Conservation (phyloP, 2,888 invertebrate species). For the Oasisia sp. region DNA sequence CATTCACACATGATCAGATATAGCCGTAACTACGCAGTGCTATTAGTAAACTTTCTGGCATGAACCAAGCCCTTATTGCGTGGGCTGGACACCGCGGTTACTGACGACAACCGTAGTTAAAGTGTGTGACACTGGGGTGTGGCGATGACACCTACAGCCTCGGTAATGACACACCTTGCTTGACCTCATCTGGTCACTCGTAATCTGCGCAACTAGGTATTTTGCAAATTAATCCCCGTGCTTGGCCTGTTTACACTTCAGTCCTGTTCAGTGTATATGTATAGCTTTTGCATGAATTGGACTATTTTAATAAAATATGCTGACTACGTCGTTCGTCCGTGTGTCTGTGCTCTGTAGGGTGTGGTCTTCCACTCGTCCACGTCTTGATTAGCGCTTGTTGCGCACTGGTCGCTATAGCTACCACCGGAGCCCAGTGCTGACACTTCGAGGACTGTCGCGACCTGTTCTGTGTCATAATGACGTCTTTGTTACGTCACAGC, state of each 20-base stretch:
- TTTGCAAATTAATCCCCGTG: neutral
- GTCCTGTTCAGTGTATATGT: neutral
- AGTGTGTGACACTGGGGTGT: neutral
- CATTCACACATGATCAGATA: neutral
- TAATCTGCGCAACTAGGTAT: neutral
- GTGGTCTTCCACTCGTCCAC: neutral
- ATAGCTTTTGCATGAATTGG: neutral
- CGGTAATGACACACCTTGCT: neutral
- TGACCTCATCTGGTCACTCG: neutral
- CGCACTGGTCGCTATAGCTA: neutral
- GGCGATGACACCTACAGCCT: neutral
- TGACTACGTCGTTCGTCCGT: neutral
- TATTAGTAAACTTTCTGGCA: neutral
- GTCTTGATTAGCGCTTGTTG: neutral
- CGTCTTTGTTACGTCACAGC: neutral
- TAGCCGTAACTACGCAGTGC: neutral
- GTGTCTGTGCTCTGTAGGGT: neutral
- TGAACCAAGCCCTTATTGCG: neutral
- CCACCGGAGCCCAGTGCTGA: neutral
- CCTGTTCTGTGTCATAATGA: neutral
- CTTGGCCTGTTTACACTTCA: neutral
- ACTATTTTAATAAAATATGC: neutral
- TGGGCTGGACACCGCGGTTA: neutral
- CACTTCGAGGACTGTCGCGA: neutral
- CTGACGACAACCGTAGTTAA: neutral